phyloP scores from a whole-genome alignment of 2,797 vertebrate genomes.

The Balearica regulorum region DNA sequence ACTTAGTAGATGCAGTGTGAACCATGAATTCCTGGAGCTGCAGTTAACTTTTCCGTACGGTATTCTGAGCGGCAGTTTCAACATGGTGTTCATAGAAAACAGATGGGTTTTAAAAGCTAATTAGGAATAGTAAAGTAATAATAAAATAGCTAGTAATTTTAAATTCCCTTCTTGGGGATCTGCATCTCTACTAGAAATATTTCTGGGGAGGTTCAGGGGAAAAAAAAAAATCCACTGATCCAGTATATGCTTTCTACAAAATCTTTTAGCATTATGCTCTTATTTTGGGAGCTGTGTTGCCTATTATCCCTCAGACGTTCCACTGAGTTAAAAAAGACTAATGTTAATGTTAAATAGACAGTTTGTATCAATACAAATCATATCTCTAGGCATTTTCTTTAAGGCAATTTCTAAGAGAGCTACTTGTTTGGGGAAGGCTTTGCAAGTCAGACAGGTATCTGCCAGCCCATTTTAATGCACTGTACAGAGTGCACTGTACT shows the following conservation, averaged over 20 bases:
- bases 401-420: not conserved
- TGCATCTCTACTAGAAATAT: not conserved
- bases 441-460: not conserved
- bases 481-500: not conserved
- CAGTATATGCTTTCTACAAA: not conserved
- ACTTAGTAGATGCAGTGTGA: not conserved
- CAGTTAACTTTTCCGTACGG: not conserved
- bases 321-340: not conserved
- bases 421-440: not conserved
- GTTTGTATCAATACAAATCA: not conserved
- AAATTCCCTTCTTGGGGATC: not conserved
- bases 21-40: not conserved
- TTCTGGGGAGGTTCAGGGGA: not conserved
- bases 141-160: not conserved
- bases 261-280: not conserved
- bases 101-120: constrained; percentile 9
- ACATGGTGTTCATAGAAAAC: not conserved
- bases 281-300: not conserved
- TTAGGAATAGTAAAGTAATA: not conserved
- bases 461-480: not conserved
- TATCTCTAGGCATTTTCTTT: not conserved
- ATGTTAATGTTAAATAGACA: not conserved
- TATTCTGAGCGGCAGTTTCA: not conserved
- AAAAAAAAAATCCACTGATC: not conserved
- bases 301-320: not conserved